Base-by-base conservation (phyloP, 2,888 invertebrate species). In the Gnatocerus cornutus region DNA sequence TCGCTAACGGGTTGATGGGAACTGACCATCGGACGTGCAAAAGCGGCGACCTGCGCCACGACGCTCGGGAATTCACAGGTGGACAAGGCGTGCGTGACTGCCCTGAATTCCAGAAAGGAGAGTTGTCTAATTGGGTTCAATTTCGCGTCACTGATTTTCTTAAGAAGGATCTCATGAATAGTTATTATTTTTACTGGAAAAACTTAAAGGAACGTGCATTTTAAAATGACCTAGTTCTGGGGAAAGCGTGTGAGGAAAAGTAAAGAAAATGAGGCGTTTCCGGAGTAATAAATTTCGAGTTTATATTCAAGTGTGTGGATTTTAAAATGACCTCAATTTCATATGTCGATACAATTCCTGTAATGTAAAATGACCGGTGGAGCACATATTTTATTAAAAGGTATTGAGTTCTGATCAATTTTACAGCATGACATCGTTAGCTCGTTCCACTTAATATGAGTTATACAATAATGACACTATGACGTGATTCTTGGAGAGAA, bases 21-120 rank as follows among this genome's bases (percentile, higher is more conserved):
- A 78, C 76, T 78, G 78, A 76, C 78, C 78, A 73, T 69, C 73
- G 74, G 77, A 76, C 75, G 41, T 52, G 55, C 39, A 55, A 64
- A 65, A 69, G 61, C 43, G 66, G 45, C 72, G 77, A 73, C 76
- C 72, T 74, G 76, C 74, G 75, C 74, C 68, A 59, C 66, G 63
- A 68, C 58, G 56, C 33, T 66, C 14, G 37, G 46, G 46, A 46
- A 56, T 30, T 50, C 30, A 50, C 50, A 50, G 50, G 29, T 53
- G 50, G 50, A 30, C 50, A 29, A 3, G 27, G 5, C 9, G 33
- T 41, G 56, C 56, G 56, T 56, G 56, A 56, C 29, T n/a, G 30
- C 5, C 7, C 1, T 1, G 13, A 10, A 12, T 50, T 50, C 41
- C 41, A 12, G 41, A 41, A 41, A 41, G 12, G n/a, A 33, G 33